A percentile compares a stretch with the other conserved stretches of the same genome.
These are phyloP conservation scores for Apamea sordens DNA, from an alignment of 2,888 invertebrate genomes.

Conservation along the genomic window DNA sequence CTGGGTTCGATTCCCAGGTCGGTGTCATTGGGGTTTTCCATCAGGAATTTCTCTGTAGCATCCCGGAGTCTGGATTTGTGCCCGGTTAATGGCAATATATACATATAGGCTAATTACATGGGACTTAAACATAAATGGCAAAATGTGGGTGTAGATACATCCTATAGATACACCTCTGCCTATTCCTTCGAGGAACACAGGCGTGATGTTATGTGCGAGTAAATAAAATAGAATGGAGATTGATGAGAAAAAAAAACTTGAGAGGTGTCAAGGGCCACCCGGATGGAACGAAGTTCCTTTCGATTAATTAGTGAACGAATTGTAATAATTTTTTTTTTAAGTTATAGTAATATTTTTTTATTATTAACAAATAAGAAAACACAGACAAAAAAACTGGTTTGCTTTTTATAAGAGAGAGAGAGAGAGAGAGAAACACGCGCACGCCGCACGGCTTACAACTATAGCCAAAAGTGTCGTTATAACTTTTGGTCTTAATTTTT, in stretches of 20 bases:
- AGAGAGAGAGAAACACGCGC: no score
- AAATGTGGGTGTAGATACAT: neutral
- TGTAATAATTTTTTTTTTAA: no score
- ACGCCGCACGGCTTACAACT: no score
- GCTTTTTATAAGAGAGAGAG: no score
- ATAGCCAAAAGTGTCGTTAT: no score
- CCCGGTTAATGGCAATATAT: neutral
- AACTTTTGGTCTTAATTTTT: no score
- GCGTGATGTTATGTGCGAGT: neutral
- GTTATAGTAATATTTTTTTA: no score
- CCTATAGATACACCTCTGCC: neutral
- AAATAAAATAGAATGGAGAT: neutral
- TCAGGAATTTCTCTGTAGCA: neutral
- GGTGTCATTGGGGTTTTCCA: neutral
- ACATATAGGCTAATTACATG: neutral
- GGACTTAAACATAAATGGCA: neutral
- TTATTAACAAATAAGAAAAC: no score
- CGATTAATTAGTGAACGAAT: no score
- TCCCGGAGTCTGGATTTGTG: neutral
- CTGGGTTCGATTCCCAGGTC: neutral
- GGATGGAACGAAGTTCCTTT: no score
- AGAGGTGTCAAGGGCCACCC: no score
- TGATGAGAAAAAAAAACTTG: neutral
- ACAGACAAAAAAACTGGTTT: no score
- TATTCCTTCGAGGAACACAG: neutral